These are phyloP conservation scores for Gymnorhina tibicen DNA, from an alignment of 2,113 vertebrate species.

Conservation along the genomic window DNA sequence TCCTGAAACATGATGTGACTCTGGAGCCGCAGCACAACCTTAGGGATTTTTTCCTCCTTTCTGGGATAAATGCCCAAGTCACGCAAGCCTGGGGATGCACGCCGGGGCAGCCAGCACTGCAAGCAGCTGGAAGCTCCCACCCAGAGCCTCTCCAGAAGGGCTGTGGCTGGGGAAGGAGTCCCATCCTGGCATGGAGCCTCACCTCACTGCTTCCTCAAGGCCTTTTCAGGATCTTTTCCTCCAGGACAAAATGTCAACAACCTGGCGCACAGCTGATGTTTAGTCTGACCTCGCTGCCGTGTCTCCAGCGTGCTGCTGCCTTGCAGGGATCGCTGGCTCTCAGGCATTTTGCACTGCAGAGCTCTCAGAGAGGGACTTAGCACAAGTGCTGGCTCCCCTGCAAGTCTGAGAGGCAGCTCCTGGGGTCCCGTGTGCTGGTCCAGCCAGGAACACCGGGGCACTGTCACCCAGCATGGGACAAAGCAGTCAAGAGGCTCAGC, in stretches of 20 bases:
- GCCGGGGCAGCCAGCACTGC: accelerated
- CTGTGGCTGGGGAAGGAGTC: neutral
- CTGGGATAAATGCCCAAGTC: neutral
- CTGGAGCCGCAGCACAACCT: neutral
- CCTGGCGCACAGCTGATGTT: neutral
- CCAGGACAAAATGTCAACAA: neutral
- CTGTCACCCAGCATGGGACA: neutral
- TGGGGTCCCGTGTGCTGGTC: accelerated
- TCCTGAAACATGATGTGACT: accelerated
- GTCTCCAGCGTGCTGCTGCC: neutral
- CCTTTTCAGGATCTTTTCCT: neutral
- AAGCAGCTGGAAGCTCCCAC: accelerated
- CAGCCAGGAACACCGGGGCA: accelerated
- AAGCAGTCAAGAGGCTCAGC: neutral
- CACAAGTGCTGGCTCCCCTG: neutral
- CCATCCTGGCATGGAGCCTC: neutral
- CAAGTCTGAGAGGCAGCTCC: neutral
- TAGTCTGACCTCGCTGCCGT: neutral
- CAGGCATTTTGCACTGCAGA: neutral
- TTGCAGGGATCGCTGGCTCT: neutral
- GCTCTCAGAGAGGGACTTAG: neutral
- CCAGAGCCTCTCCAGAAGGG: neutral
- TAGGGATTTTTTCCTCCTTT: neutral
- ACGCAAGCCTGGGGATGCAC: accelerated
- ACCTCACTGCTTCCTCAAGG: neutral